A percentile compares a stretch with the other conserved stretches of the same genome.
Evolutionary conservation across 2,888 invertebrate genomes (phyloP).

Genomic region (Labia minor): DNA sequence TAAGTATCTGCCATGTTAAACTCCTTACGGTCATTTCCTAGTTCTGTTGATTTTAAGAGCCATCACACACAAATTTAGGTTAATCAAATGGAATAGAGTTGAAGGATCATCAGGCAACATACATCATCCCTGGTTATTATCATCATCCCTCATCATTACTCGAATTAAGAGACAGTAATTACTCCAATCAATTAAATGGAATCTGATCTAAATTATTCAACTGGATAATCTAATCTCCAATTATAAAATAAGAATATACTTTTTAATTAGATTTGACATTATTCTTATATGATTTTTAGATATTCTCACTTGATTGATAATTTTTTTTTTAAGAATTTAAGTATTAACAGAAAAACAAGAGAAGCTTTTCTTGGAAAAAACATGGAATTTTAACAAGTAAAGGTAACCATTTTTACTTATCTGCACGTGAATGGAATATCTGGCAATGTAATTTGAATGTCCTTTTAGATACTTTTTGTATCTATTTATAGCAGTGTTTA

Average conservation of each 20-base stretch:
- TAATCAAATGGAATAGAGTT: not conserved
- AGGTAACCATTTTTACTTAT: not conserved
- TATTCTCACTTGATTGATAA: too few species aligned
- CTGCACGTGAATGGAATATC: not conserved
- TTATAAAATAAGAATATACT: too few species aligned
- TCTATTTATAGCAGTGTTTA: too few species aligned
- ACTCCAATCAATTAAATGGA: not conserved
- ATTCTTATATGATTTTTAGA: too few species aligned
- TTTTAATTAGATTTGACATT: too few species aligned
- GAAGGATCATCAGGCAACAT: not conserved
- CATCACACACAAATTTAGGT: not conserved
- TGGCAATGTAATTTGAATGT: not conserved
- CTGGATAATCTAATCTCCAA: too few species aligned
- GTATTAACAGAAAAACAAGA: not conserved
- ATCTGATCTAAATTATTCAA: too few species aligned
- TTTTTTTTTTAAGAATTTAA: too few species aligned
- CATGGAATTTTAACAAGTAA: not conserved
- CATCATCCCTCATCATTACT: not conserved
- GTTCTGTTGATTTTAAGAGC: not conserved
- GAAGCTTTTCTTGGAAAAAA: not conserved
- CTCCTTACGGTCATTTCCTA: too few species aligned
- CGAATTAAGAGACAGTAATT: not conserved
- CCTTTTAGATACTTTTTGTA: not conserved
- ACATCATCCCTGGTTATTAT: not conserved
- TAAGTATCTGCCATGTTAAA: too few species aligned